phyloP scores from a whole-genome alignment of 2,888 invertebrate species.

The Drosophila percnosoma region DNA sequence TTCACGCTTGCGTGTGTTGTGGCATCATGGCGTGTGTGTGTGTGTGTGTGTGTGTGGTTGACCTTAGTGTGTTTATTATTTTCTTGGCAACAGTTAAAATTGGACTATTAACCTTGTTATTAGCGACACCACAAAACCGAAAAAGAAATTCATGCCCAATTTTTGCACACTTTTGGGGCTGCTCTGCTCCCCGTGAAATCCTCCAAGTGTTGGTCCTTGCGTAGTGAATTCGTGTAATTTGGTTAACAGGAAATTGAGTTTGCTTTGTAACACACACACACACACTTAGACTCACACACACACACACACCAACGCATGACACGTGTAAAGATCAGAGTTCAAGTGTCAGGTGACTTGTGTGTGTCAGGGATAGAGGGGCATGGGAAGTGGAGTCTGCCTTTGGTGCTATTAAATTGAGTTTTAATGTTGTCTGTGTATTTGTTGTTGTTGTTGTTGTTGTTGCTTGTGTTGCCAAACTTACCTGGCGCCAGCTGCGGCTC shows the following conservation, averaged over 20 bases:
- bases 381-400: conserved; percentile 13
- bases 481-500: conserved; percentile 95
- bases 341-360: conserved; percentile 17
- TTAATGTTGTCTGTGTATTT: conserved; percentile 25
- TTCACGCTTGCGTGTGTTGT: not conserved
- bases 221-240: conserved; percentile 57
- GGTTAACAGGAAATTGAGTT: conserved; percentile 62
- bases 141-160: conserved; percentile 11
- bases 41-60: conserved; percentile 8
- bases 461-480: conserved; percentile 84
- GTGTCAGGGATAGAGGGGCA: not conserved
- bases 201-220: conserved; percentile 9
- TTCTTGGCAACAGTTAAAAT: conserved; percentile 20
- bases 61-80: conserved; percentile 28
- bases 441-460: conserved; percentile 7
- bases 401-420: conserved; percentile 50
- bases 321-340: conserved; percentile 5
- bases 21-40: not conserved
- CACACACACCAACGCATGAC: conserved; percentile 5
- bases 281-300: not conserved
- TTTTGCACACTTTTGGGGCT: conserved; percentile 33
- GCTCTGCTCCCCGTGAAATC: conserved; percentile 16
- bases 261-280: conserved; percentile 21
- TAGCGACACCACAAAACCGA: conserved; percentile 1
- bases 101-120: conserved; percentile 31